These are phyloP conservation scores for Lasioglossum villosulum DNA, from an alignment of 2,888 invertebrate species.

Conservation along the genomic window DNA sequence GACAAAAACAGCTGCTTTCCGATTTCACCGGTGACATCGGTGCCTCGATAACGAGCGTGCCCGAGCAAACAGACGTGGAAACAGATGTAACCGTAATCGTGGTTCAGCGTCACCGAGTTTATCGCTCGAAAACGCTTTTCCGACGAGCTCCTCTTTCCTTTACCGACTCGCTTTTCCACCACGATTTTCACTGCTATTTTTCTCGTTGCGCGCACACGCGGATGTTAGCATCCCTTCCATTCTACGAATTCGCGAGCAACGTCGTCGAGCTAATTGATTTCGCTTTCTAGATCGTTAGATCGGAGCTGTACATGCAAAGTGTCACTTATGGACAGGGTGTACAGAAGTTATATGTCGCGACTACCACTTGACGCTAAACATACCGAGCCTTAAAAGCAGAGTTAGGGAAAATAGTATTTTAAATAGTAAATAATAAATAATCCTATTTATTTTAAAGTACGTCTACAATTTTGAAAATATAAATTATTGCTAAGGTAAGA, in stretches of 20 bases:
- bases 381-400: too few species aligned
- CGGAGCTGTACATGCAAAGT: neutral
- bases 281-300: neutral
- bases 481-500: too few species aligned
- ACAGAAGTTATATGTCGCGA: too few species aligned
- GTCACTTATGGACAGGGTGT: too few species aligned
- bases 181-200: neutral
- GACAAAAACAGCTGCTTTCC: slow-evolving; percentile 55
- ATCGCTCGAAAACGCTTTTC: slow-evolving; percentile 9
- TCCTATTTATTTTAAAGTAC: too few species aligned
- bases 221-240: neutral
- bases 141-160: neutral
- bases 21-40: slow-evolving; percentile 52
- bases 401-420: too few species aligned
- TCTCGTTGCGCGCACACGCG: neutral
- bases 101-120: slow-evolving; percentile 34
- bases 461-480: too few species aligned
- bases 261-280: neutral
- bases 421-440: too few species aligned
- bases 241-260: neutral
- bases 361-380: too few species aligned
- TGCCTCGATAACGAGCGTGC: slow-evolving; percentile 50
- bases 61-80: slow-evolving; percentile 48
- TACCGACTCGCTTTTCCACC: neutral
- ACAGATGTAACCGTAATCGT: slow-evolving; percentile 56